Percentiles rank a stretch among this genome's conserved stretches.
These are phyloP conservation scores for Decapterus maruadsi DNA, from an alignment of 2,797 vertebrate genomes.

Conservation along the genomic window DNA sequence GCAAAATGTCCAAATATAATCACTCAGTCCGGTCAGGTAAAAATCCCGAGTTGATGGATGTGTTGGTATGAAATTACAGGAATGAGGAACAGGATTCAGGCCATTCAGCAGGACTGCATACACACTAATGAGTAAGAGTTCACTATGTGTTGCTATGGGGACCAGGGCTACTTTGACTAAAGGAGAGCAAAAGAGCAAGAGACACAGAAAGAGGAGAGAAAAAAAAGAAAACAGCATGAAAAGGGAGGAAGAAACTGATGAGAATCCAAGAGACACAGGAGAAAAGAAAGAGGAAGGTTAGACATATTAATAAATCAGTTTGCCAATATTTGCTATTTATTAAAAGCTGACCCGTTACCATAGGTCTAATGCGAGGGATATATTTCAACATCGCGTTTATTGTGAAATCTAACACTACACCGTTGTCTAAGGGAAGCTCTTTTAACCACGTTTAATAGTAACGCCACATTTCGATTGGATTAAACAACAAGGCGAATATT, in stretches of 20 bases:
- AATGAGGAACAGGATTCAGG: constrained; percentile 64
- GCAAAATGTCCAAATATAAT: constrained; percentile 30
- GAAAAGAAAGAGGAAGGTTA: constrained; percentile 21
- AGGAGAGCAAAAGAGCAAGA: constrained; percentile 83
- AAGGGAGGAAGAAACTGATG: constrained; percentile 50
- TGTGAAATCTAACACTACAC: constrained; percentile 15
- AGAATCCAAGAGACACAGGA: constrained; percentile 83
- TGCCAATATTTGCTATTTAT: constrained; percentile 1
- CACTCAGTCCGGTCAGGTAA: neutral
- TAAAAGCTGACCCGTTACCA: constrained; percentile 4
- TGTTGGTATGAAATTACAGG: constrained; percentile 59
- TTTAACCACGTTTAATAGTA: constrained; percentile 27
- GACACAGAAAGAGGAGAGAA: constrained; percentile 72
- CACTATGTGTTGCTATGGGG: constrained; percentile 81
- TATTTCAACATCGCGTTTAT: constrained; percentile 10
- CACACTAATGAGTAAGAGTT: constrained; percentile 80
- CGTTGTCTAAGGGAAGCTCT: constrained; percentile 20
- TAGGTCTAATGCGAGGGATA: neutral
- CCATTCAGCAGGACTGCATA: constrained; percentile 58
- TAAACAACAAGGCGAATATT: constrained; percentile 56
- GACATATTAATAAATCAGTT: constrained; percentile 28
- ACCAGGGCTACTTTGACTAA: constrained; percentile 80
- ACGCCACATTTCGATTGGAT: constrained; percentile 43
- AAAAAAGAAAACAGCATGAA: constrained; percentile 36
- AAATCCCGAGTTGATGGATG: constrained; percentile 32